Percentiles rank a stretch among this genome's conserved stretches.
phyloP scores from a whole-genome alignment of 2,888 invertebrate genomes.

The Agriopis marginaria region DNA sequence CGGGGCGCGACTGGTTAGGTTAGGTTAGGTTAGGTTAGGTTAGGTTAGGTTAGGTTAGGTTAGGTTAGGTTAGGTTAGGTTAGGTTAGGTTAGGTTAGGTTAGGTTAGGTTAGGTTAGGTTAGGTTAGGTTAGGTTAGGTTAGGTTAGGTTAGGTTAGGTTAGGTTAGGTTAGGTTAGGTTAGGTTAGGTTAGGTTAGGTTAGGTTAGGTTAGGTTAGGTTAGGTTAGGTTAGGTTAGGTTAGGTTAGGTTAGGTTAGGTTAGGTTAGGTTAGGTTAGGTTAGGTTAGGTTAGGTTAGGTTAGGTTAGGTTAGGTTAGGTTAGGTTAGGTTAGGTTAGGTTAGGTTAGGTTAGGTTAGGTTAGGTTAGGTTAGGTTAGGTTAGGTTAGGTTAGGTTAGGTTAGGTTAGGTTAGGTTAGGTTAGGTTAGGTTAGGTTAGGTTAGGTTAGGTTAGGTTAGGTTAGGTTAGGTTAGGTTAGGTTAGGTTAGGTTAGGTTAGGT shows the following conservation, averaged over 20 bases:
- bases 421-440: conserved; percentile 47
- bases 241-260: conserved; percentile 39
- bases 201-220: conserved; percentile 4
- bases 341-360: conserved; percentile 27
- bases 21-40: conserved; percentile 39
- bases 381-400: conserved; percentile 26
- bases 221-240: conserved; percentile 42
- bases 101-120: not conserved
- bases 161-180: conserved; percentile 29
- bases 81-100: conserved; percentile 4
- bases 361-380: conserved; percentile 39
- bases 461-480: conserved; percentile 47
- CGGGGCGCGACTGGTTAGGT: conserved; percentile 12
- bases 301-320: conserved; percentile 50
- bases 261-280: conserved; percentile 42
- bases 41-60: conserved; percentile 15
- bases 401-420: conserved; percentile 38
- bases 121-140: not conserved
- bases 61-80: conserved; percentile 19
- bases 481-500: conserved; percentile 50
- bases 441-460: conserved; percentile 48
- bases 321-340: conserved; percentile 47
- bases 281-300: conserved; percentile 49
- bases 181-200: conserved; percentile 30
- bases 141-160: conserved; percentile 23